These are phyloP conservation scores for Anisognathus igniventris DNA, from an alignment of 2,797 vertebrate genomes.

Conservation along the genomic window DNA sequence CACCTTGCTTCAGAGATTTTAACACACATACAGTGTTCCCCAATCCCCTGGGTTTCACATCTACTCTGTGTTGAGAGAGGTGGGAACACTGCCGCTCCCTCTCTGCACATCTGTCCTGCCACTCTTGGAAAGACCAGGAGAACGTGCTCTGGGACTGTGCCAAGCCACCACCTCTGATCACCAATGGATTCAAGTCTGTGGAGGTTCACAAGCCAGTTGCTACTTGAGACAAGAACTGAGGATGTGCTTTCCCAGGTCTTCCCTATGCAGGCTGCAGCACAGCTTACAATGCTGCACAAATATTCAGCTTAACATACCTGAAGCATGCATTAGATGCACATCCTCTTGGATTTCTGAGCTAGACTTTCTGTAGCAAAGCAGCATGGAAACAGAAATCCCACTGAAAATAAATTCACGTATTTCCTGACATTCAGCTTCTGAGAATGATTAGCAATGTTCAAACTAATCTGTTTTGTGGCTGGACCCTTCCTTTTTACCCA, in stretches of 20 bases:
- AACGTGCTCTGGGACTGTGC: rapidly evolving
- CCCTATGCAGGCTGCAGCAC: not conserved
- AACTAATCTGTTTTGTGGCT: not conserved
- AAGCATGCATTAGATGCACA: not conserved
- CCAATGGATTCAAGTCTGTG: not conserved
- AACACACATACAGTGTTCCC: not conserved
- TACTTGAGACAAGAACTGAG: not conserved
- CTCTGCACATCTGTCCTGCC: rapidly evolving
- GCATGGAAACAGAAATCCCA: not conserved
- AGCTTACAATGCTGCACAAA: not conserved
- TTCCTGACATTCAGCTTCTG: not conserved
- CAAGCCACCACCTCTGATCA: not conserved
- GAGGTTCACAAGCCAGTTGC: not conserved
- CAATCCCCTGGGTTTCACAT: not conserved
- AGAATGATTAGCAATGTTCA: not conserved
- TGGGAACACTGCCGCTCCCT: not conserved
- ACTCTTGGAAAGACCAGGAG: not conserved
- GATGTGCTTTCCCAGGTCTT: not conserved
- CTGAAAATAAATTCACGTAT: not conserved
- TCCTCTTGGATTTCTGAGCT: not conserved
- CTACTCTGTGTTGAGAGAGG: not conserved
- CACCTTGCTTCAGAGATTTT: not conserved
- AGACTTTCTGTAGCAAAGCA: not conserved
- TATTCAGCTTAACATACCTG: not conserved
- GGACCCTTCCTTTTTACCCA: not conserved